phyloP scores from a whole-genome alignment of 2,888 invertebrate species.

The Dinocampus coccinellae region DNA sequence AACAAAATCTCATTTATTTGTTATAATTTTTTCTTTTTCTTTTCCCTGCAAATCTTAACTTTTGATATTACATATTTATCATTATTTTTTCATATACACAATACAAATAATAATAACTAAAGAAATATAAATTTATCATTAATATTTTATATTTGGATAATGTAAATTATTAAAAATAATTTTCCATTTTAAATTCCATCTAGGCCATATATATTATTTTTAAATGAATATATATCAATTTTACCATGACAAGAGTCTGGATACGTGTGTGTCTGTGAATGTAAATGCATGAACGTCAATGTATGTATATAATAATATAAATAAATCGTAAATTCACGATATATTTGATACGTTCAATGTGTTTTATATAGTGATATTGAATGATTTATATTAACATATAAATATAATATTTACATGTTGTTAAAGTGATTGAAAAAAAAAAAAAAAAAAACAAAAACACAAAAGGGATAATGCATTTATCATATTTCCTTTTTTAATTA shows the following conservation, averaged over 20 bases:
- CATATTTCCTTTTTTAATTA: neutral
- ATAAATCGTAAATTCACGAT: neutral
- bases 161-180: slow-evolving; percentile 16
- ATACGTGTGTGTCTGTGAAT: slow-evolving; percentile 45
- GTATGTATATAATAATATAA: neutral
- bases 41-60: too few species aligned
- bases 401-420: neutral
- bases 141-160: neutral
- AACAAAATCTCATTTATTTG: neutral
- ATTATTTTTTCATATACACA: too few species aligned
- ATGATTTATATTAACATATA: neutral
- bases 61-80: too few species aligned
- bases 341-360: neutral
- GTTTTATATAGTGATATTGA: slow-evolving; percentile 16
- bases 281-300: slow-evolving; percentile 18
- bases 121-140: neutral
- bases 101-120: neutral
- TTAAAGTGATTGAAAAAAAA: neutral
- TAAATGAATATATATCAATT: slow-evolving; percentile 48
- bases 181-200: slow-evolving; percentile 20
- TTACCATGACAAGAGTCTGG: slow-evolving; percentile 65
- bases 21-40: too few species aligned
- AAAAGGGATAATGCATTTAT: too few species aligned
- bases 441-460: neutral
- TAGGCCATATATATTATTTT: too few species aligned